phyloP scores from a whole-genome alignment of 2,888 invertebrate species.

The Pollenia angustigena region DNA sequence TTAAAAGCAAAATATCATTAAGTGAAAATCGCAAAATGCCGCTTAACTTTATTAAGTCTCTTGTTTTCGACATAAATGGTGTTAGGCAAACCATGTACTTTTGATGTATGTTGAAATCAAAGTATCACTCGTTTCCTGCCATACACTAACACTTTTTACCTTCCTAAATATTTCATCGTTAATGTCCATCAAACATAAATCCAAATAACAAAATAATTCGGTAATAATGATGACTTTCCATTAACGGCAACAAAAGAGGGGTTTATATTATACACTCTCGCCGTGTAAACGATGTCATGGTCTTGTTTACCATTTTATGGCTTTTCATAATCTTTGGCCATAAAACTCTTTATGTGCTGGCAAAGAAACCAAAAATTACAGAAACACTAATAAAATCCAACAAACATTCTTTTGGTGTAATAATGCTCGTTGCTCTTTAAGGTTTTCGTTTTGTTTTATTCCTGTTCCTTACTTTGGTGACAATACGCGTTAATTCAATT shows the following conservation, averaged over 20 bases:
- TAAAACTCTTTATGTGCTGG: slow-evolving; percentile 41
- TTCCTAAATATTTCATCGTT: neutral
- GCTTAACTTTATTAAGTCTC: no score
- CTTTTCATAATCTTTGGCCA: slow-evolving; percentile 25
- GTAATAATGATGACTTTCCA: slow-evolving; percentile 3
- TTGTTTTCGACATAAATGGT: no score
- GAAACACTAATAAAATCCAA: slow-evolving; percentile 28
- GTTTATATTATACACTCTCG: neutral
- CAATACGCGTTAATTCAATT: slow-evolving; percentile 54
- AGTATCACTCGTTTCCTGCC: no score
- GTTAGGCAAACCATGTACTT: no score
- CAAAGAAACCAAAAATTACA: neutral
- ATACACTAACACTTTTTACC: neutral
- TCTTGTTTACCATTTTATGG: slow-evolving; percentile 33
- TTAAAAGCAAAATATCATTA: no score
- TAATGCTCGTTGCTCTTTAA: neutral
- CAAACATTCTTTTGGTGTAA: slow-evolving; percentile 9
- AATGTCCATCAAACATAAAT: slow-evolving; percentile 1
- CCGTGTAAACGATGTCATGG: neutral
- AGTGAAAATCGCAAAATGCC: no score
- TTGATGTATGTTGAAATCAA: no score
- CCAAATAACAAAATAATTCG: slow-evolving; percentile 3
- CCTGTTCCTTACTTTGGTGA: neutral
- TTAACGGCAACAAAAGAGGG: neutral
- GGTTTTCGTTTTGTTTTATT: neutral